These are phyloP conservation scores for Ceratina australensis DNA, from an alignment of 1,140 invertebrate genomes.

Conservation along the genomic window DNA sequence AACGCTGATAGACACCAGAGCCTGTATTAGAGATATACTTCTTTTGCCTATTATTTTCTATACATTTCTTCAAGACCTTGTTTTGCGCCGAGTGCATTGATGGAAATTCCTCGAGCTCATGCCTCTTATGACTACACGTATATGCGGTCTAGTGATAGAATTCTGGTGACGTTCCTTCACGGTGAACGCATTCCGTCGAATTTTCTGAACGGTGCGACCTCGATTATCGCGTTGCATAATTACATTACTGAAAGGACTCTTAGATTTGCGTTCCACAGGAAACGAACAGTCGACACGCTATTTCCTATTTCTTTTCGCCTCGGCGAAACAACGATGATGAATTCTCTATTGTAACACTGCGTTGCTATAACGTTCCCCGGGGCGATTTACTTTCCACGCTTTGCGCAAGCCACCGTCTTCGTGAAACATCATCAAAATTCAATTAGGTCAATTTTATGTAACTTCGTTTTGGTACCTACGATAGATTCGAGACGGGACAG, in stretches of 20 bases:
- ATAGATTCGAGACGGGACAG: background rate
- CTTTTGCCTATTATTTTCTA: no score
- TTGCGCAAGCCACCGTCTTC: background rate
- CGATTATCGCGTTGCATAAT: conserved; percentile 32
- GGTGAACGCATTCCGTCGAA: conserved; percentile 20
- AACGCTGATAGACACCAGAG: background rate
- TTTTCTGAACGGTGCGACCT: conserved; percentile 35
- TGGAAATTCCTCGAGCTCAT: no score
- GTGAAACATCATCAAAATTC: background rate
- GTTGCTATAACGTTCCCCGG: background rate
- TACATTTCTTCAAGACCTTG: no score
- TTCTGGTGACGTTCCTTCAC: conserved; percentile 19
- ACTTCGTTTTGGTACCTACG: no score
- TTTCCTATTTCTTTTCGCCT: conserved; percentile 1
- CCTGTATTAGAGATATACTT: no score
- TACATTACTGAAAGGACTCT: background rate
- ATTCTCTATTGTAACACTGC: conserved; percentile 12
- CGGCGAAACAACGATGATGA: background rate
- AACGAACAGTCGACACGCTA: background rate
- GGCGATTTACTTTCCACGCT: background rate
- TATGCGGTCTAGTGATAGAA: no score
- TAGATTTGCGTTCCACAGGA: background rate
- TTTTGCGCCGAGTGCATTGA: no score
- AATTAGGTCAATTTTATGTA: no score
- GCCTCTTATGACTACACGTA: no score